Evolutionary conservation across 2,113 vertebrate species (phyloP), one percentile per base, ranked within the genome.

Genomic region (Semicossyphus pulcher): DNA sequence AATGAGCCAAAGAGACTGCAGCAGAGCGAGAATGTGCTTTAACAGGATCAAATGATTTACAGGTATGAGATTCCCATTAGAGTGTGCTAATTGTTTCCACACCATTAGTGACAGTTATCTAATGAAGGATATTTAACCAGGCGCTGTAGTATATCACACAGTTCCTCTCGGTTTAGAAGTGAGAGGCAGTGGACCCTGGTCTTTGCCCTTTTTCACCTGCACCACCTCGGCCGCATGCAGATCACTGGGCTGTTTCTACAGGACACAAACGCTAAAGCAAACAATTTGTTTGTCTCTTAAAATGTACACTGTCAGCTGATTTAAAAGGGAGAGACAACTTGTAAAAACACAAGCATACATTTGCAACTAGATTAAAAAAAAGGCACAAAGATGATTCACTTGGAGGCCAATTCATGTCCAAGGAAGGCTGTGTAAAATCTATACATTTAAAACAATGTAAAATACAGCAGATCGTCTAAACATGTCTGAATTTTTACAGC

Each of bases 71-170:
- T 84, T 89, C 91, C 92, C 94, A 94, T 94, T 94, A 94, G 90
- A 91, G 86, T 75, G 79, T 92, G 90, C 92, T 94, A 94, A 94
- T 94, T 94, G 93, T 94, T 94, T 94, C 93, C 93, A 93, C 92
- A 89, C 93, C 94, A 94, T 94, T 94, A 94, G 92, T 88, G 91
- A 84, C 92, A 87, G 93, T 91, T 94, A 93, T 93, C 92, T 92
- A 94, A 94, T 94, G 92, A 93, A 92, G 93, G 91, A 92, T 87
- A 91, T 90, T 86, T 86, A 87, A 90, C 84, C 85, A 90, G 86
- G 72, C 85, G 32, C 84, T 84, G 87, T 86, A 90, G 83, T 94
- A 92, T 75, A 92, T 93, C 92, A 92, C 84, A 41, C 78, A 39
- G 65, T 66, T 80, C 61, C 59, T 75, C 52, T 83, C 34, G 25